Evolutionary conservation across 2,113 vertebrate genomes (phyloP).

Genomic region (Hippocampus comes): DNA sequence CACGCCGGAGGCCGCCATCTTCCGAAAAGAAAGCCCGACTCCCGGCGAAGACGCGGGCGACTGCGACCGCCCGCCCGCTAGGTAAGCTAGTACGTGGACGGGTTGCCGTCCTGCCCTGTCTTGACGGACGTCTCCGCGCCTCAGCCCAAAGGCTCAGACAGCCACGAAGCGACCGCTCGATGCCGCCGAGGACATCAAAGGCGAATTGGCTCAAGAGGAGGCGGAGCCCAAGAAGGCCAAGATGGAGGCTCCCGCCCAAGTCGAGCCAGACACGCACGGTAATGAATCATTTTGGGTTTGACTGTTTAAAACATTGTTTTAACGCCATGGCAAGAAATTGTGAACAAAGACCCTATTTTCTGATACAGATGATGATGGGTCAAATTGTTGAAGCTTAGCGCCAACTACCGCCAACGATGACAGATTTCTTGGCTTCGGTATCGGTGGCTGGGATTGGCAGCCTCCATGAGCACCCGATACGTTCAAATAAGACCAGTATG

Average conservation of each 20-base stretch:
- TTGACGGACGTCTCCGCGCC: neutral
- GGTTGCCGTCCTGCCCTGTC: neutral
- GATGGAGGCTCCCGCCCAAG: slow-evolving; percentile 25
- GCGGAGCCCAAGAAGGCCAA: slow-evolving; percentile 56
- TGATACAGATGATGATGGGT: no score
- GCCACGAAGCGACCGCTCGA: slow-evolving; percentile 39
- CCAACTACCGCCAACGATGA: no score
- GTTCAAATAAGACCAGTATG: no score
- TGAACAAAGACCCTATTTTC: no score
- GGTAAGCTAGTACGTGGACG: slow-evolving; percentile 17
- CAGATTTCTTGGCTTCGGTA: no score
- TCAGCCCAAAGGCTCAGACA: slow-evolving; percentile 35
- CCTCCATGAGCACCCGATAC: no score
- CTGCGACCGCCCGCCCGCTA: slow-evolving; percentile 20
- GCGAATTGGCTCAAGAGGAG: slow-evolving; percentile 25
- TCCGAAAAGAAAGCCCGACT: slow-evolving; percentile 40
- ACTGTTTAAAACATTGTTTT: no score
- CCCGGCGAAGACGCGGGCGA: slow-evolving; percentile 3
- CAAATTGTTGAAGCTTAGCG: no score
- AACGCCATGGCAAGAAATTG: no score
- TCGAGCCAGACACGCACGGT: slow-evolving; percentile 33
- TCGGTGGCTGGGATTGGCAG: no score
- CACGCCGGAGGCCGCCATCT: slow-evolving; percentile 83
- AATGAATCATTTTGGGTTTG: neutral
- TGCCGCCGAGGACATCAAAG: slow-evolving; percentile 19